These are phyloP conservation scores for Cisticola juncidis DNA, from an alignment of 2,113 vertebrate genomes.

Conservation along the genomic window DNA sequence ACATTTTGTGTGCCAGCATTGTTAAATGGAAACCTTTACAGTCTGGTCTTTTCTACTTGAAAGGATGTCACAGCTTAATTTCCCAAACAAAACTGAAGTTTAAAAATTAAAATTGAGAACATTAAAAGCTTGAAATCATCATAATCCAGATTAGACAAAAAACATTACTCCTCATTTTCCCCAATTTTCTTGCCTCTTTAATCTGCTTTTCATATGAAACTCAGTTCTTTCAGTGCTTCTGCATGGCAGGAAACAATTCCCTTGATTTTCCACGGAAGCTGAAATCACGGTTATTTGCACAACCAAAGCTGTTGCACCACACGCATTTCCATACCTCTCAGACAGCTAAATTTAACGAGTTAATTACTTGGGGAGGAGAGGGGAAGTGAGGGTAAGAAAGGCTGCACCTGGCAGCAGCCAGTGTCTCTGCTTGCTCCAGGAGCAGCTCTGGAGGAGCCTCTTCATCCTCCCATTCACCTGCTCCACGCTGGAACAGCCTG, in stretches of 20 bases:
- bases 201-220: background rate
- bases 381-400: background rate
- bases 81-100: background rate
- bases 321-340: conserved; percentile 34
- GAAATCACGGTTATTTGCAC: background rate
- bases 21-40: background rate
- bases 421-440: background rate
- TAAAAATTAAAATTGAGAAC: background rate
- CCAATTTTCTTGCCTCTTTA: background rate
- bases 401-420: conserved; percentile 29
- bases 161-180: background rate
- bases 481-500: background rate
- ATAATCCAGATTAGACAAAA: background rate
- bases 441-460: background rate
- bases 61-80: background rate
- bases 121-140: background rate
- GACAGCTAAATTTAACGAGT: conserved; percentile 31
- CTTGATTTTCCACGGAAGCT: conserved; percentile 1
- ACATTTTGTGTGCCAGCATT: background rate
- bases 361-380: background rate
- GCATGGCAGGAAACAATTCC: background rate
- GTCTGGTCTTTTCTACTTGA: background rate
- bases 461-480: background rate
- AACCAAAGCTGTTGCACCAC: background rate
- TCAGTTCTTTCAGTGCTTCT: background rate